phyloP scores from a whole-genome alignment of 2,113 vertebrate species.

The Calonectris borealis region DNA sequence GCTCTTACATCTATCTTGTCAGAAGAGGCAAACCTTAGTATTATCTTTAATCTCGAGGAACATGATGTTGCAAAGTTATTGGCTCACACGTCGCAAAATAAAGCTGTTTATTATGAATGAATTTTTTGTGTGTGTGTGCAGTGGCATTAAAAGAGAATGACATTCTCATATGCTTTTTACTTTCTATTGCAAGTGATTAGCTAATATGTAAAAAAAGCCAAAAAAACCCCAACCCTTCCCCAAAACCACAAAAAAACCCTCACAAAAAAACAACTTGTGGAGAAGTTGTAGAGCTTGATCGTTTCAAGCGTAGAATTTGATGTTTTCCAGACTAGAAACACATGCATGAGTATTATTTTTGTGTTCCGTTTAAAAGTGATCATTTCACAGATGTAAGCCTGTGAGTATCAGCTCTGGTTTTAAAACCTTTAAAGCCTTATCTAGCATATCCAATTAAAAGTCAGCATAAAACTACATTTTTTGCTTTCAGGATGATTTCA shows the following conservation, averaged over 20 bases:
- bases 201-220: background rate
- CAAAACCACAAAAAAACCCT: background rate
- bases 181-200: background rate
- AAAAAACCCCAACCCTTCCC: fast-evolving
- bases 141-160: background rate
- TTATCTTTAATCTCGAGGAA: background rate
- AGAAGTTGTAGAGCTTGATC: background rate
- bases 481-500: background rate
- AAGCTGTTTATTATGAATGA: background rate
- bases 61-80: background rate
- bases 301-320: background rate
- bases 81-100: background rate
- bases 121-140: fast-evolving
- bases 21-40: background rate
- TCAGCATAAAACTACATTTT: background rate
- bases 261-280: background rate
- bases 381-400: background rate
- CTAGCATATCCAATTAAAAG: background rate
- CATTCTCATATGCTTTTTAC: background rate
- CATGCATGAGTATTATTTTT: background rate
- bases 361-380: background rate
- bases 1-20: too few relatives aligned
- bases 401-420: background rate
- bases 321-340: background rate
- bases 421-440: background rate